Conservation (phyloP, 2,888 invertebrate genomes). For the Metellina segmentata region DNA sequence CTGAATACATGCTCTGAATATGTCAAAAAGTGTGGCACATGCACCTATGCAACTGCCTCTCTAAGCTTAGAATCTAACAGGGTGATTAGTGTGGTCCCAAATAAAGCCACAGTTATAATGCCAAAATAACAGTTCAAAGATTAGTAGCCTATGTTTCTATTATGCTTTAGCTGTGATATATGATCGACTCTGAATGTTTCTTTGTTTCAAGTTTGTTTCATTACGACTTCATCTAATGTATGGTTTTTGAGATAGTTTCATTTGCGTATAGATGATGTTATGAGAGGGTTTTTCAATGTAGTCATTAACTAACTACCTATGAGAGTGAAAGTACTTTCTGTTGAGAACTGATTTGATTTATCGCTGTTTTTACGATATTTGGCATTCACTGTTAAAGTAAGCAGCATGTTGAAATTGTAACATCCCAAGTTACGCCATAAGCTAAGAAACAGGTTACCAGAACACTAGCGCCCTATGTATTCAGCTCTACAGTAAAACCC, state of each 20-base stretch:
- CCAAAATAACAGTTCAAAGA: conserved; percentile 69
- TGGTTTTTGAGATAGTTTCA: conserved; percentile 44
- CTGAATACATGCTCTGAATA: conserved; percentile 55
- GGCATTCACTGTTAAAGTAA: too few species aligned
- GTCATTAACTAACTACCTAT: background rate
- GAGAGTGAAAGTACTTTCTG: too few species aligned
- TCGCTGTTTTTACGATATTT: too few species aligned
- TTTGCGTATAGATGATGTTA: background rate
- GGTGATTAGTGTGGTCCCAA: conserved; percentile 68
- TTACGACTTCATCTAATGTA: conserved; percentile 33
- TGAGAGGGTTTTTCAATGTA: background rate
- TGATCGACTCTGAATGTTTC: conserved; percentile 42
- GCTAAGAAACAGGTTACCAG: too few species aligned
- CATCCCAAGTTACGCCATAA: too few species aligned
- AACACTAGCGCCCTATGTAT: too few species aligned
- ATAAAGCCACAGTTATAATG: conserved; percentile 60
- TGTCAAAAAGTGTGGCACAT: conserved; percentile 61
- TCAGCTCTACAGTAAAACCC: too few species aligned
- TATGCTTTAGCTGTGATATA: conserved; percentile 76
- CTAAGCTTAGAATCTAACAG: conserved; percentile 70
- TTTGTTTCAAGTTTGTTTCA: conserved; percentile 3
- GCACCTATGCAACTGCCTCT: conserved; percentile 64
- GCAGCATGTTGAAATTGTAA: too few species aligned
- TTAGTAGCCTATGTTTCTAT: conserved; percentile 72
- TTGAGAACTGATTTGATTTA: too few species aligned